Evolutionary conservation across 2,888 invertebrate species (phyloP), one percentile per base, ranked within the genome.

Genomic region (Petrolisthes cinctipes): DNA sequence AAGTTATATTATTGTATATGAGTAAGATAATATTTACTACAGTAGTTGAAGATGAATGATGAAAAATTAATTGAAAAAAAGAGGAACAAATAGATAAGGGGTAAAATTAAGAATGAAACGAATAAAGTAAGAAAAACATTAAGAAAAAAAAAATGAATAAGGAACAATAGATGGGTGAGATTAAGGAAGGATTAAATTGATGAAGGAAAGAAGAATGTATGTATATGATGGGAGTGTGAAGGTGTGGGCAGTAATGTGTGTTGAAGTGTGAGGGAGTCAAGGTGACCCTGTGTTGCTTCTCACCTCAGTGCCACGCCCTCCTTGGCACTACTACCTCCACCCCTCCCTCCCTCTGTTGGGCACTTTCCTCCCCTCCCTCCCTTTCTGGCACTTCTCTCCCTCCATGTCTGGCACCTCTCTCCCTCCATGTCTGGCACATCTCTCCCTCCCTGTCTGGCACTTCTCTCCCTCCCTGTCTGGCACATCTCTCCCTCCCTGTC

Each of bases 201-300:
- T 37, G 37, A 37, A 37, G 37, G 14, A 71, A 20, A n/a, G 71
- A 71, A n/a, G 20, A 20, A 71, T 14, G 71, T 14, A 9, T 11
- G 61, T n/a, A n/a, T 71, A 20, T 6, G 71, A n/a, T 71, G 71
- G 6, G 17, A n/a, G 71, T 71, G 14, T n/a, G n/a, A n/a, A 37
- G 37, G 37, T 37, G 71, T n/a, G 71, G 61, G 61, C 61, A 61
- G 61, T 37, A 37, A 37, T 37, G 37, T 11, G 94, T 61, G 61
- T 61, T 9, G 17, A 17, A 17, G 71, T n/a, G 71, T 14, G 71
- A n/a, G 71, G 71, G n/a, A 71, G 71, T 71, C 71, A 71, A 71
- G 71, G 71, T 71, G n/a, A 71, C 71, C 71, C 20, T 94, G 3
- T 93, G 93, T 89, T 98, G 97, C 93, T 97, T 97, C 93, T 98